A percentile compares a stretch with the other conserved stretches of the same genome.
Conservation (phyloP, 2,797 vertebrate species). For the Acipenser ruthenus region DNA sequence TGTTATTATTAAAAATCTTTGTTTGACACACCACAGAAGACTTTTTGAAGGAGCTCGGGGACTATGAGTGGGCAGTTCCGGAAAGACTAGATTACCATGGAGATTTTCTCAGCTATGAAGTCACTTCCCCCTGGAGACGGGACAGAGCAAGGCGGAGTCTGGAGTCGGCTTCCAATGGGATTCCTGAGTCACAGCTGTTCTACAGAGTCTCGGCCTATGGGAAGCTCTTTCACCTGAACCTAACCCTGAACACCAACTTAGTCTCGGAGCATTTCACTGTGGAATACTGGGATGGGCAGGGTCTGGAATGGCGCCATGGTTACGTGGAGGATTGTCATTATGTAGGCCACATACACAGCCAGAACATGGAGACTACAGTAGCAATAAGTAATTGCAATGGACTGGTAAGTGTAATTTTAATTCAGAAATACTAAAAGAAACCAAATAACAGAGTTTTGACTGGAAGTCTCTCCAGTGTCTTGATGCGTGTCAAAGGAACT, state of each 20-base stretch:
- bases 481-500: too few species aligned
- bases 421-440: too few species aligned
- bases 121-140: constrained; percentile 64
- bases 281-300: constrained; percentile 69
- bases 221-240: constrained; percentile 75
- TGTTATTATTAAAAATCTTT: too few species aligned
- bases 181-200: constrained; percentile 67
- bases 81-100: constrained; percentile 68
- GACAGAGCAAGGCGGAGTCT: constrained; percentile 45
- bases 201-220: constrained; percentile 75
- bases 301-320: constrained; percentile 64
- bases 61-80: constrained; percentile 69
- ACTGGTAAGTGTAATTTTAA: constrained; percentile 54
- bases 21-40: constrained; percentile 52
- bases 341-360: constrained; percentile 68
- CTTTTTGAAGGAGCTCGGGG: constrained; percentile 74
- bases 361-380: constrained; percentile 62
- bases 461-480: too few species aligned
- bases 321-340: constrained; percentile 72
- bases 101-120: constrained; percentile 71
- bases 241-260: constrained; percentile 71
- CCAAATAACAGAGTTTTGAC: too few species aligned
- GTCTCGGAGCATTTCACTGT: constrained; percentile 71
- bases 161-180: constrained; percentile 57
- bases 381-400: constrained; percentile 71